Evolutionary conservation across 2,888 invertebrate genomes (phyloP), one percentile per base, ranked within the genome.

Genomic region (Prosopocoilus inquinatus): DNA sequence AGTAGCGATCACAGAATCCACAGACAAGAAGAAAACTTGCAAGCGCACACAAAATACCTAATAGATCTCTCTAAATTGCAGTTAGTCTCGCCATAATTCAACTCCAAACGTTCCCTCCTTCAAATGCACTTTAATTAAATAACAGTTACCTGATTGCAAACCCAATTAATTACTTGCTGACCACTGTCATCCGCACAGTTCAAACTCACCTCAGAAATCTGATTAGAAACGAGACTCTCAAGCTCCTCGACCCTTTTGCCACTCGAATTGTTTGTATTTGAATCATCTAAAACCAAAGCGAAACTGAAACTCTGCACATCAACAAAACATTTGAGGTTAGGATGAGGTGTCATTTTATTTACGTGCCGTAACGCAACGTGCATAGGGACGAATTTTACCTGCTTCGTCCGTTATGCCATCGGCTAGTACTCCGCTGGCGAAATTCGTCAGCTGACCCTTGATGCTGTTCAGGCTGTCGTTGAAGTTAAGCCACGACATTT

Each of bases 341-440:
- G 50, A 45, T 49, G 36, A 47, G 46, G 50, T 48, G 34, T 46
- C 41, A 33, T 2, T n/a, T n/a, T 54, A 50, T 55, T 49, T 50
- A 50, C 58, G 47, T 54, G 32, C 41, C 48, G 54, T 58, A 57
- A 59, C 49, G 62, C 49, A 52, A 44, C 11, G 46, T 36, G 11
- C 46, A 55, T 50, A 55, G 50, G 36, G 50, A 36, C 50, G 47
- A 58, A 53, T 56, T 57, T n/a, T 74, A 83, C 84, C 84, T 72
- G 79, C 80, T 71, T 82, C 82, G 69, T 85, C 86, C 57, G 79
- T 82, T 68, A 82, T 81, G 61, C 81, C 83, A 68, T 94, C 94
- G 62, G 90, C 86, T 72, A 95, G 82, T 67, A 94, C 93, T 78
- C 93, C 94, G 75, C 90, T 90, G 56, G 94, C 94, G 70, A 94